A percentile compares a stretch with the other conserved stretches of the same genome.
phyloP scores from a whole-genome alignment of 1,140 invertebrate genomes.

The Bombus cullumanus region DNA sequence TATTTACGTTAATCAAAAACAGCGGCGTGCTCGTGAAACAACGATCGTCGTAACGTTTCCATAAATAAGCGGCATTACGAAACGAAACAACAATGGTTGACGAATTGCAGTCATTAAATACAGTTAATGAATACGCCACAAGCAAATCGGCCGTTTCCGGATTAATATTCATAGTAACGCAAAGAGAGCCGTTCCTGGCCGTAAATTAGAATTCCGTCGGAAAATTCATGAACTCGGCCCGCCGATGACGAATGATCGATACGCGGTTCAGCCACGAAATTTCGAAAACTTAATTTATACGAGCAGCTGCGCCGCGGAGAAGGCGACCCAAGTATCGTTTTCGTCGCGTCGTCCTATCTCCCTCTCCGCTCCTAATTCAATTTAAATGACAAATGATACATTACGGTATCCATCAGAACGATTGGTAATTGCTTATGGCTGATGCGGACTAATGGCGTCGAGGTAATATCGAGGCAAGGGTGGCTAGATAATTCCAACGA shows the following conservation, averaged over 20 bases:
- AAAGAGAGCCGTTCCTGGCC: not conserved
- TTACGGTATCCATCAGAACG: constrained; percentile 55
- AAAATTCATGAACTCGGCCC: constrained; percentile 18
- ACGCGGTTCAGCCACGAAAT: not conserved
- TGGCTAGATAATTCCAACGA: constrained; percentile 41
- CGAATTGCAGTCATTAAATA: constrained; percentile 45
- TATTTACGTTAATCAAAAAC: constrained; percentile 42
- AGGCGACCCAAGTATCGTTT: constrained; percentile 34
- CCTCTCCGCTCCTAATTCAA: constrained; percentile 46
- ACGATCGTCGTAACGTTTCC: constrained; percentile 19
- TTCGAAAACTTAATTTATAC: constrained; percentile 39
- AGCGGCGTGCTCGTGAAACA: not conserved
- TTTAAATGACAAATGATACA: constrained; percentile 62
- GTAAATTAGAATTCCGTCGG: constrained; percentile 40
- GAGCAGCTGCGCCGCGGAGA: constrained; percentile 1
- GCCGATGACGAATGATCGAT: constrained; percentile 27
- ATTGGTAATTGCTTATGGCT: constrained; percentile 63
- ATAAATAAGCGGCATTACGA: constrained; percentile 38
- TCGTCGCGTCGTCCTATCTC: constrained; percentile 5
- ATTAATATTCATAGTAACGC: constrained; percentile 49
- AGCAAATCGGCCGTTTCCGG: constrained; percentile 35
- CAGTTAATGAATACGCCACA: constrained; percentile 19
- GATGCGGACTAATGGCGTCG: constrained; percentile 56
- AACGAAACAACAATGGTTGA: constrained; percentile 47
- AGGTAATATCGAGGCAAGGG: constrained; percentile 43